These are phyloP conservation scores for Seriola quinqueradiata DNA, from an alignment of 2,113 vertebrate species.

Conservation along the genomic window DNA sequence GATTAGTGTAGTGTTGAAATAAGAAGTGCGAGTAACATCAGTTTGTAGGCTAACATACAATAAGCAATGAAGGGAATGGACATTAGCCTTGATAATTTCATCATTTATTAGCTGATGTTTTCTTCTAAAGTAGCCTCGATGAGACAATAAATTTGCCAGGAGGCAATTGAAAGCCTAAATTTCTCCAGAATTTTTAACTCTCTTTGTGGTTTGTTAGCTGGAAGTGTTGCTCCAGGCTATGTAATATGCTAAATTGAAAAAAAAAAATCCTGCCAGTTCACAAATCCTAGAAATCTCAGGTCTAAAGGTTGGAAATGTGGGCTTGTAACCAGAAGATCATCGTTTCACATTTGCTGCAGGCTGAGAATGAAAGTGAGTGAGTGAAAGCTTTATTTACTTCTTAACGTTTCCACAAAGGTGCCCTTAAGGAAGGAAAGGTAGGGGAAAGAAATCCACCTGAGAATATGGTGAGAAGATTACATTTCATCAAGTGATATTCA, in stretches of 20 bases:
- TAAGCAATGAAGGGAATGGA: background rate
- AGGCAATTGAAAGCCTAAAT: conserved; percentile 21
- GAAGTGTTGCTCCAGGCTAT: conserved; percentile 35
- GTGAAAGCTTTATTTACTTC: conserved; percentile 40
- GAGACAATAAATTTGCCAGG: background rate
- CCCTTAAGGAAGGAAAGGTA: background rate
- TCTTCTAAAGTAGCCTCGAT: background rate
- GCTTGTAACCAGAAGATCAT: conserved; percentile 33
- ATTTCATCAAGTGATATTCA: background rate
- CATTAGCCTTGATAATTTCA: background rate
- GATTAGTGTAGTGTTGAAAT: background rate
- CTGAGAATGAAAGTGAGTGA: conserved; percentile 36
- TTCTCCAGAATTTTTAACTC: conserved; percentile 6
- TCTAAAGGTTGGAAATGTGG: conserved; percentile 46
- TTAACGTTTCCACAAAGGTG: background rate
- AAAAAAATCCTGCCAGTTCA: conserved; percentile 40
- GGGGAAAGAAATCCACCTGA: background rate
- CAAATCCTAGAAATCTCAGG: conserved; percentile 57
- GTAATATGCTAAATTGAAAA: conserved; percentile 39
- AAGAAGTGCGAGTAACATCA: background rate
- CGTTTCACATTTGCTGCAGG: conserved; percentile 38
- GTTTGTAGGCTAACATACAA: background rate
- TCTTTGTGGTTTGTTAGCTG: conserved; percentile 52
- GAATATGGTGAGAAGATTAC: conserved; percentile 1
- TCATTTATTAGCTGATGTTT: background rate